Percentiles rank a stretch among this genome's conserved stretches.
These are phyloP conservation scores for Augochlorella aurata DNA, from an alignment of 2,888 invertebrate genomes.

Conservation along the genomic window DNA sequence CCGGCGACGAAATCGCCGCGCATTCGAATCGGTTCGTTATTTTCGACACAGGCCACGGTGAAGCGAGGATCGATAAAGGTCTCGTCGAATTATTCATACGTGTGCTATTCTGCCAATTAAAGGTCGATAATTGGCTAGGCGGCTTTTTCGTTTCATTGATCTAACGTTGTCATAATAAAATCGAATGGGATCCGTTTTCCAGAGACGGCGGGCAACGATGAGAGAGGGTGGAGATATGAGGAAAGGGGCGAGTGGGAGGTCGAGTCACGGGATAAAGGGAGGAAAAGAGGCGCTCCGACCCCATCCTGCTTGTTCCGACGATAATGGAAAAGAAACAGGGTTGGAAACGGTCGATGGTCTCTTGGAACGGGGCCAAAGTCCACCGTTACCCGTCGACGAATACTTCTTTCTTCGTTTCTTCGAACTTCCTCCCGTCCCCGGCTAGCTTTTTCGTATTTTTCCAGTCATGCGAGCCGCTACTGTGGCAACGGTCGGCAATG, in stretches of 20 bases:
- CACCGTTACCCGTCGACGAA: constrained; percentile 39
- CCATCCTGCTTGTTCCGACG: constrained; percentile 50
- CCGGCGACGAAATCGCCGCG: constrained; percentile 18
- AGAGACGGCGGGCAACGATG: background rate
- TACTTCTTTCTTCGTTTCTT: constrained; percentile 41
- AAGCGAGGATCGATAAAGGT: constrained; percentile 18
- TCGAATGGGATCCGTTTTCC: constrained; percentile 13
- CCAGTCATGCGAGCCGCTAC: constrained; percentile 29
- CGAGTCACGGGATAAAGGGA: constrained; percentile 1
- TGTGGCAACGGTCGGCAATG: constrained; percentile 27
- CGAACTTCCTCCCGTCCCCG: constrained; percentile 29
- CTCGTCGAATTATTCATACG: constrained; percentile 39
- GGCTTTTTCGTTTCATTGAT: constrained; percentile 13
- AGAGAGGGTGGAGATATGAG: background rate
- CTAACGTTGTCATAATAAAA: constrained; percentile 3
- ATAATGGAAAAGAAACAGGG: constrained; percentile 33
- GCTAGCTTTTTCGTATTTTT: constrained; percentile 31
- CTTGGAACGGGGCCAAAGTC: constrained; percentile 65
- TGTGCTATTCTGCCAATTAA: constrained; percentile 35
- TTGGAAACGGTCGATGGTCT: constrained; percentile 54
- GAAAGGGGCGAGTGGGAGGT: background rate
- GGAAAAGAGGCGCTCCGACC: constrained; percentile 4
- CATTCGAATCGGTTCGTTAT: constrained; percentile 40
- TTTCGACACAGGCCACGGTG: background rate
- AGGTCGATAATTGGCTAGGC: constrained; percentile 24